These are phyloP conservation scores for Cyphomyrus discorhynchus DNA, from an alignment of 2,113 vertebrate genomes.

Conservation along the genomic window DNA sequence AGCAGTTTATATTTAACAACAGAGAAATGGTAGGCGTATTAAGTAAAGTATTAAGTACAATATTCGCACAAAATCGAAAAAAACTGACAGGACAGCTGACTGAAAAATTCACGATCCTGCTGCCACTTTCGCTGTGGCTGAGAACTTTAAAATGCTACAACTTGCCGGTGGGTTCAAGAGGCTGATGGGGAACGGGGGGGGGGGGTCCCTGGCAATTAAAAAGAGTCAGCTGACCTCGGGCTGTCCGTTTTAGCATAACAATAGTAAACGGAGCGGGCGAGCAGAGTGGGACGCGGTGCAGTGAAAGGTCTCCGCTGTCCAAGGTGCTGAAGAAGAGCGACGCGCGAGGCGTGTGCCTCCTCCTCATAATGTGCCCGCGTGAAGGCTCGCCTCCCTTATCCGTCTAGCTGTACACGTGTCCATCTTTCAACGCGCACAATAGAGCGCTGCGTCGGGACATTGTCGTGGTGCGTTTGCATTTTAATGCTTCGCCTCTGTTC, in stretches of 20 bases:
- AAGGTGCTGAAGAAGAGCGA: constrained; percentile 60
- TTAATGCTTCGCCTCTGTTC: constrained; percentile 44
- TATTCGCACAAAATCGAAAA: not conserved
- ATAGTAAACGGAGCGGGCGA: constrained; percentile 17
- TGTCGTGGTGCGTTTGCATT: constrained; percentile 42
- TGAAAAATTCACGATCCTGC: not conserved
- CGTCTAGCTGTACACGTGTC: constrained; percentile 53
- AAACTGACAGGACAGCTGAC: not conserved
- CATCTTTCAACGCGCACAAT: constrained; percentile 50
- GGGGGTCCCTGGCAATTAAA: constrained; percentile 34
- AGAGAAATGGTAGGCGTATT: not conserved
- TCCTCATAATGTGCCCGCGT: not conserved
- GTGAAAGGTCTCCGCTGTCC: constrained; percentile 56
- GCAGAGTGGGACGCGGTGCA: constrained; percentile 9
- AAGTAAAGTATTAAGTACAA: not conserved
- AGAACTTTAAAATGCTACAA: constrained; percentile 44
- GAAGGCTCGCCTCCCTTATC: constrained; percentile 28
- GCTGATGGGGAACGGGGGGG: constrained; percentile 17
- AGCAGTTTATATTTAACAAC: not conserved
- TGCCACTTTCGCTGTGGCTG: constrained; percentile 10
- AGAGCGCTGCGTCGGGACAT: constrained; percentile 39
- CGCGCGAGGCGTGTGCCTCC: constrained; percentile 23
- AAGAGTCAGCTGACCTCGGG: constrained; percentile 49
- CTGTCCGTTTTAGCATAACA: constrained; percentile 38
- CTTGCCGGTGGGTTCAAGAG: constrained; percentile 36